Evolutionary conservation across 2,888 invertebrate genomes (phyloP).

Genomic region (Parasteatoda lunata): DNA sequence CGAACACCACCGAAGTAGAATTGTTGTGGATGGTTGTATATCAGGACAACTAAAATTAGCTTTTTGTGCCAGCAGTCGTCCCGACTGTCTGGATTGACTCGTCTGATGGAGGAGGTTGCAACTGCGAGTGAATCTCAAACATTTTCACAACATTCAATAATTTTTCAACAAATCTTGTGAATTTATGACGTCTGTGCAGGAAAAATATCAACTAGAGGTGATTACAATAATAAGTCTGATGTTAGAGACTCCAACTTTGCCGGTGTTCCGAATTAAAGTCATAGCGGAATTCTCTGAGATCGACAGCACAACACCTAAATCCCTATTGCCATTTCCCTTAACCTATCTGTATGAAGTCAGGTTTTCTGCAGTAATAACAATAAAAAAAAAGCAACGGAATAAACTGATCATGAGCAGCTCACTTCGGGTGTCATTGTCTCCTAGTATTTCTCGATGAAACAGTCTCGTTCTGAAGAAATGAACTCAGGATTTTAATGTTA

Average conservation of each 20-base stretch:
- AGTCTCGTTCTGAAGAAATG: too few relatives aligned
- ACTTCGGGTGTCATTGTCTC: conserved; percentile 16
- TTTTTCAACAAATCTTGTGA: conserved; percentile 34
- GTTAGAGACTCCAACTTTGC: not conserved
- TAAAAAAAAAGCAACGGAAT: conserved; percentile 10
- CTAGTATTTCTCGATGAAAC: not conserved
- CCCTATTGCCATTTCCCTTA: conserved; percentile 20
- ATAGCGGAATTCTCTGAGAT: conserved; percentile 21
- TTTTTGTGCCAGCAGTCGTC: not conserved
- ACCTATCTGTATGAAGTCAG: conserved; percentile 4
- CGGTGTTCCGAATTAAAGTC: conserved; percentile 14
- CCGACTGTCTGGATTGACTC: not conserved
- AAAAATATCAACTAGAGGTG: conserved; percentile 29
- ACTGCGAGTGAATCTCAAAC: not conserved
- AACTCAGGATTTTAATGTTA: too few relatives aligned
- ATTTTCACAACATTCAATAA: conserved; percentile 19
- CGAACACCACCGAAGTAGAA: not conserved
- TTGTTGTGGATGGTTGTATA: not conserved
- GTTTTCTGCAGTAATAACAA: conserved; percentile 27
- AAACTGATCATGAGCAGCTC: conserved; percentile 4
- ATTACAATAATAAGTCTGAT: conserved; percentile 1
- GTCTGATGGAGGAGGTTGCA: not conserved
- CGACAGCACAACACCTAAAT: conserved; percentile 16
- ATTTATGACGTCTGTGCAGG: conserved; percentile 23
- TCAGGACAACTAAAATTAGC: not conserved